A percentile compares a stretch with the other conserved stretches of the same genome.
phyloP scores from a whole-genome alignment of 2,113 vertebrate species.

The Urocitellus parryii region DNA sequence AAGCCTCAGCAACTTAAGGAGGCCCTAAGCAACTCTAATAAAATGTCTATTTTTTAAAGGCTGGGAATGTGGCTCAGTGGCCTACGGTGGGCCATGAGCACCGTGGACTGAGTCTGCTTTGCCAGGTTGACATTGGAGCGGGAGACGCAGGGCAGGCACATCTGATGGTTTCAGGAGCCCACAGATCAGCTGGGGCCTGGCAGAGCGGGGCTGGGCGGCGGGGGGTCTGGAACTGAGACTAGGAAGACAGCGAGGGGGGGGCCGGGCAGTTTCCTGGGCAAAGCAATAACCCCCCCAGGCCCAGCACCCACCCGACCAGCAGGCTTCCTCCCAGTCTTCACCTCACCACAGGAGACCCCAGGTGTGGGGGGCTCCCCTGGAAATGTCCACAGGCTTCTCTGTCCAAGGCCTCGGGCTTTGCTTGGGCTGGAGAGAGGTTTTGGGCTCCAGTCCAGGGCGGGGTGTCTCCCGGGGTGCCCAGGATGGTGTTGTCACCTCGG shows the following conservation, averaged over 20 bases:
- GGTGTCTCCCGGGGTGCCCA: constrained; percentile 47
- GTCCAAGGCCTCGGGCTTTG: not conserved
- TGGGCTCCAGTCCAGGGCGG: constrained; percentile 31
- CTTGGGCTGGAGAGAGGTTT: not conserved
- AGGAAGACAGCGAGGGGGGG: fast-evolving
- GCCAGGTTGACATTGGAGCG: not conserved
- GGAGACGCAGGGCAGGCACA: not conserved
- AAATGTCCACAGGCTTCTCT: not conserved
- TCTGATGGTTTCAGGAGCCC: not conserved
- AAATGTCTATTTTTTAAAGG: too few relatives aligned
- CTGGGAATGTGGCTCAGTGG: too few relatives aligned
- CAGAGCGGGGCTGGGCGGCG: fast-evolving
- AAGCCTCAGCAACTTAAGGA: too few relatives aligned
- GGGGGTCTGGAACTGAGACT: not conserved
- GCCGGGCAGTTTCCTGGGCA: not conserved
- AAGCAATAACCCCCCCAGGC: fast-evolving
- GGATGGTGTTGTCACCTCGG: constrained; percentile 74
- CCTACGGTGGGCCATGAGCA: not conserved
- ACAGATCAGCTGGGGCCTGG: not conserved
- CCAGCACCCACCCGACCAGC: not conserved
- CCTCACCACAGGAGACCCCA: not conserved
- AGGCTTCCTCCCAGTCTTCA: not conserved
- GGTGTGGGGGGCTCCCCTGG: not conserved
- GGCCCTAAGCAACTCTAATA: too few relatives aligned
- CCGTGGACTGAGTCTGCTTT: not conserved